These are phyloP conservation scores for Eurytoma californica DNA, from an alignment of 2,888 invertebrate species.

Conservation along the genomic window DNA sequence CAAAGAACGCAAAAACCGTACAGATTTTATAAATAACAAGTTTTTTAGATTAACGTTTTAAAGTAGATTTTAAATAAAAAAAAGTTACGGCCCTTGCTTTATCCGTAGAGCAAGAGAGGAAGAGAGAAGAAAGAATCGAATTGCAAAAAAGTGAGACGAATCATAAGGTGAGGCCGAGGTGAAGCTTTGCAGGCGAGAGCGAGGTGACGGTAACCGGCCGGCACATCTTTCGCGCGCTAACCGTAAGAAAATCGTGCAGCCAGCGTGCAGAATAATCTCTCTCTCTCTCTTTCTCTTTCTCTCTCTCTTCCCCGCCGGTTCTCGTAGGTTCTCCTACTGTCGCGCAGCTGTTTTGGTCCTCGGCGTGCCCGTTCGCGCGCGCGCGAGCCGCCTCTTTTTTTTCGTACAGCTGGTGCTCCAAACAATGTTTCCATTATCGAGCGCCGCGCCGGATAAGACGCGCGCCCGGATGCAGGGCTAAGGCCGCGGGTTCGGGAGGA, in stretches of 20 bases:
- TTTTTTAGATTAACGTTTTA: no score
- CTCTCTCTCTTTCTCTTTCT: not conserved
- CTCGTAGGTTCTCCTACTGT: not conserved
- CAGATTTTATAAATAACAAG: no score
- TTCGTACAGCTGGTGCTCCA: not conserved
- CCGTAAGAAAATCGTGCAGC: conserved; percentile 39
- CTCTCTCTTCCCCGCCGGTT: conserved; percentile 17
- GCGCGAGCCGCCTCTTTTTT: not conserved
- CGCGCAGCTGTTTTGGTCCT: conserved; percentile 41
- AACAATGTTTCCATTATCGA: conserved; percentile 41
- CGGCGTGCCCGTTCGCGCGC: not conserved
- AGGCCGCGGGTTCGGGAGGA: not conserved
- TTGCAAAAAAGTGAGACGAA: conserved; percentile 1
- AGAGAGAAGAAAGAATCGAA: conserved; percentile 2
- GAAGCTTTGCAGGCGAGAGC: not conserved
- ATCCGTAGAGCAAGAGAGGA: not conserved
- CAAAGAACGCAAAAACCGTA: no score
- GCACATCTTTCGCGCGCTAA: conserved; percentile 18
- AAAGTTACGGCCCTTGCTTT: not conserved
- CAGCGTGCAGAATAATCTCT: conserved; percentile 35
- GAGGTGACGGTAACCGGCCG: conserved; percentile 31
- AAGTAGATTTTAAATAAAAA: no score
- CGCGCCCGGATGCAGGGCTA: not conserved
- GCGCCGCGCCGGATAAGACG: conserved; percentile 10
- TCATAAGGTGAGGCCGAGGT: conserved; percentile 1